Base-by-base conservation (phyloP, 2,113 vertebrate species). In the Tinamus guttatus region DNA sequence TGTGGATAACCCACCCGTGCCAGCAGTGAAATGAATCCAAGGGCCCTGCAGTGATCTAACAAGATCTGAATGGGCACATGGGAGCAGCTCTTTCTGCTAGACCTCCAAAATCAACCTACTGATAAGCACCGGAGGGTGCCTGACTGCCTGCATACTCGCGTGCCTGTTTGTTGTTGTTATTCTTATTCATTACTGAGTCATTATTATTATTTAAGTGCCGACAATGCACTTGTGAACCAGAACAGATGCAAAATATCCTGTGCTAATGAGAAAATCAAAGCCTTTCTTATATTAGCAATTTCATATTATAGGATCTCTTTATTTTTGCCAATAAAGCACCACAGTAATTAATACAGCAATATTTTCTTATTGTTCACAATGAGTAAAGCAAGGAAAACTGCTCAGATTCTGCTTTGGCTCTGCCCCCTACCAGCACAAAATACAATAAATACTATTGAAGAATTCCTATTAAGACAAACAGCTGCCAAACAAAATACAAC, bases 241-340 rank as follows among this genome's bases (percentile, higher is more conserved):
- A 97, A 96, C 96, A 97, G 92, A 96, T 95, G 95, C 95, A 97
- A 97, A 97, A 96, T 97, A 96, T 93, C 93, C 95, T 94, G 95
- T 82, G 89, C 94, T 97, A 96, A 96, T 96, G 95, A 96, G 96
- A 97, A 97, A 97, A 96, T 96, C 95, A 96, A 96, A 97, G 94
- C 94, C 76, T 89, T 91, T 94, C 95, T 96, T 91, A 94, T 85
- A 96, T 96, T 95, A 95, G 95, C 69, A 94, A 94, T 95, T 96
- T 95, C 92, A 93, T 96, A 96, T 95, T 96, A 95, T 94, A 96
- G 89, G 47, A 95, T 87, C 92, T 95, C 93, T 96, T 94, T 92
- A 94, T 94, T 96, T 97, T 94, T 94, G 96, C 92, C 95, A 96
- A 95, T 97, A 96, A 96, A 93, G 89, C 85, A 95, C 81, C 94